Evolutionary conservation across 2,797 vertebrate genomes (phyloP), one percentile per base, ranked within the genome.

Genomic region (Peromyscus aztecus): DNA sequence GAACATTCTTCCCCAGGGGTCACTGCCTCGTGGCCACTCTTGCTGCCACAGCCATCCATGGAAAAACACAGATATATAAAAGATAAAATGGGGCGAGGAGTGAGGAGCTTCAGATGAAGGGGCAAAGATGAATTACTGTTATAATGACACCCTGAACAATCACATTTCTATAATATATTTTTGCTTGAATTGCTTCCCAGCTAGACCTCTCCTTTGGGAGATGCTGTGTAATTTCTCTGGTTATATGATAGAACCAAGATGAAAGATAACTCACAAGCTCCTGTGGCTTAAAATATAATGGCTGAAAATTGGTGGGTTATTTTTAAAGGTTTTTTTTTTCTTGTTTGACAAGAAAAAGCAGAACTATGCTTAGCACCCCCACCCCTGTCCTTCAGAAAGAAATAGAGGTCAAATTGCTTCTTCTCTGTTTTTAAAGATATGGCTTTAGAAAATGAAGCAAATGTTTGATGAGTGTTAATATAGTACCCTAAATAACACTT

Each of bases 111-210:
- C 8, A 93, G 89, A 96, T 61, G 88, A 95, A 95, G 89, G 69
- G 89, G 77, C 90, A 96, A 95, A 95, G 96, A 97, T 94, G 94
- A 98, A 84, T 96, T 90, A 81, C 86, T 83, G 93, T 92, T 97
- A 95, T 76, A 96, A 97, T 93, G 83, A 94, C 80, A 95, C 71
- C 52, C n/a, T 86, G 94, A 97, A 97, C 92, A 96, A 97, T 95
- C 89, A 94, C 95, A 89, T 97, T 97, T 97, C 95, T 98, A 78
- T 97, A 97, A 97, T 95, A 97, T 90, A 96, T 96, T 97, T 97
- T 97, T 96, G 97, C 93, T 97, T 94, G 95, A 97, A 97, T 95
- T 98, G 97, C 94, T 97, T 97, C 97, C 71, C 97, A 95, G 96
- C 94, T 85, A 97, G 97, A 95, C 87, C 49, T 96, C 95, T 97